Conservation (phyloP, 2,113 vertebrate species). For the Oreochromis aureus region DNA sequence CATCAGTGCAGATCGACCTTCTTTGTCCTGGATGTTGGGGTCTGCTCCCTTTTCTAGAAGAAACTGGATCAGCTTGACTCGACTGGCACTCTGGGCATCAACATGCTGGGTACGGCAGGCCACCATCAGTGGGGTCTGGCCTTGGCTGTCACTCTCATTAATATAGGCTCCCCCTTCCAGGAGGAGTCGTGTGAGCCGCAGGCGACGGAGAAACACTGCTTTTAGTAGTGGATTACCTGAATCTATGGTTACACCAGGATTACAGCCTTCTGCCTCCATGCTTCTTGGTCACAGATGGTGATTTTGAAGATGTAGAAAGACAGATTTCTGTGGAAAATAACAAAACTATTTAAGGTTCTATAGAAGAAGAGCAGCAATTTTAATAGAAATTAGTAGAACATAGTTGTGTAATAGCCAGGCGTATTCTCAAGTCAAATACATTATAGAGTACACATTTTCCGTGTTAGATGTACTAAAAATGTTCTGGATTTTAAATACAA, state of each 20-base stretch:
- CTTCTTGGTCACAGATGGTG: background rate
- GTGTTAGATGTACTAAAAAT: background rate
- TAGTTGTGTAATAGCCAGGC: background rate
- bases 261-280: slow-evolving; percentile 41
- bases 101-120: slow-evolving; percentile 81
- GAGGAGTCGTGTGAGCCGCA: slow-evolving; percentile 85
- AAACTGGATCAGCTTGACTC: slow-evolving; percentile 85
- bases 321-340: slow-evolving; percentile 6
- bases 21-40: slow-evolving; percentile 91
- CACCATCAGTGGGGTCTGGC: slow-evolving; percentile 88
- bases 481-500: background rate
- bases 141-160: slow-evolving; percentile 87
- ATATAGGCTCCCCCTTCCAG: slow-evolving; percentile 89
- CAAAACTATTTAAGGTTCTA: background rate
- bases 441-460: background rate
- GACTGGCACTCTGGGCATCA: slow-evolving; percentile 82
- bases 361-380: background rate
- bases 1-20: slow-evolving; percentile 86
- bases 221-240: slow-evolving; percentile 82
- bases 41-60: slow-evolving; percentile 90
- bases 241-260: slow-evolving; percentile 8
- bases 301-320: background rate
- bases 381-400: background rate
- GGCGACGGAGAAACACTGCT: slow-evolving; percentile 85
- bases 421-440: background rate